Percentiles rank a stretch among this genome's conserved stretches.
These are phyloP conservation scores for Metalampra italica DNA, from an alignment of 2,888 invertebrate species.

Conservation along the genomic window DNA sequence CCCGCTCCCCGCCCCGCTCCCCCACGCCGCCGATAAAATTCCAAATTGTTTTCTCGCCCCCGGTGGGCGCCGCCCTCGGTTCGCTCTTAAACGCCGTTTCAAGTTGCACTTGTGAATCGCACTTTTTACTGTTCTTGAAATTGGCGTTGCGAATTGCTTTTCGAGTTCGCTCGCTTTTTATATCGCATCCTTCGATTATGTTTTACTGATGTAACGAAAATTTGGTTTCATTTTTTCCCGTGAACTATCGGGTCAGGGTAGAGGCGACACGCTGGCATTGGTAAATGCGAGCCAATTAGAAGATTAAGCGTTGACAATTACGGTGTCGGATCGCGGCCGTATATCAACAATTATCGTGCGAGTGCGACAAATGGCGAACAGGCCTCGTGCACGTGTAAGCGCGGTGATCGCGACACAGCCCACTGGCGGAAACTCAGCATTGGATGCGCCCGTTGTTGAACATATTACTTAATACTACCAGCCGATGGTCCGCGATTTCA, in stretches of 20 bases:
- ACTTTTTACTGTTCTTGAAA: conserved; percentile 76
- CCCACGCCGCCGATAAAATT: conserved; percentile 69
- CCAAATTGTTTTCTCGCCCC: conserved; percentile 77
- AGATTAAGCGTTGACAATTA: conserved; percentile 79
- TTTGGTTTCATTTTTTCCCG: conserved; percentile 43
- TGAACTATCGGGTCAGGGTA: conserved; percentile 49
- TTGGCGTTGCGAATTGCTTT: conserved; percentile 72
- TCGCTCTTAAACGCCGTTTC: conserved; percentile 78
- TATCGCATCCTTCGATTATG: conserved; percentile 28
- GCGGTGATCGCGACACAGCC: conserved; percentile 26
- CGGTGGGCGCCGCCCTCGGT: conserved; percentile 74
- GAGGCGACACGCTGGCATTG: conserved; percentile 69
- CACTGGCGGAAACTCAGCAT: not conserved
- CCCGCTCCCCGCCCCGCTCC: conserved; percentile 27
- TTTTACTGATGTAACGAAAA: conserved; percentile 37
- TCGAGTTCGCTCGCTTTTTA: conserved; percentile 50
- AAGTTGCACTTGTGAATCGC: conserved; percentile 78
- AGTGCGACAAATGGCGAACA: conserved; percentile 72
- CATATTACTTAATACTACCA: no score
- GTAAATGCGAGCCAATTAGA: conserved; percentile 78
- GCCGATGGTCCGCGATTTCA: no score
- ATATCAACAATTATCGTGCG: conserved; percentile 78
- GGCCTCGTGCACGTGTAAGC: conserved; percentile 55
- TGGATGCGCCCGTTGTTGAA: no score
- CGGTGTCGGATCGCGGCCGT: conserved; percentile 73